phyloP scores from a whole-genome alignment of 2,797 vertebrate genomes.

The Tauraco hartlaubi region DNA sequence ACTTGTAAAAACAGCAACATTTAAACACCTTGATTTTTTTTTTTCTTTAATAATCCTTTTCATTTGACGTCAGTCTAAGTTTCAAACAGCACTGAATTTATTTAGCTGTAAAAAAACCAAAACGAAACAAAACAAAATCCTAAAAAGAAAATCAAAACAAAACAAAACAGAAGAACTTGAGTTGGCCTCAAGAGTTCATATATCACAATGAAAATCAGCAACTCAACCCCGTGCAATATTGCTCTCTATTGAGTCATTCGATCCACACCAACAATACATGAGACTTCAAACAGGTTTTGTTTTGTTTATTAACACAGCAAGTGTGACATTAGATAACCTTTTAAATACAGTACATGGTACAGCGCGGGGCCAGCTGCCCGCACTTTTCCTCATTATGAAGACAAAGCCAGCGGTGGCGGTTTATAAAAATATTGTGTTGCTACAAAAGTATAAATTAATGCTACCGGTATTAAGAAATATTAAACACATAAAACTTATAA shows the following conservation, averaged over 20 bases:
- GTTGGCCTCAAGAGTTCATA: slow-evolving; percentile 71
- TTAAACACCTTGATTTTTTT: slow-evolving; percentile 76
- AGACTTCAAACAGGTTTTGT: slow-evolving; percentile 69
- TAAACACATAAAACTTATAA: slow-evolving; percentile 92
- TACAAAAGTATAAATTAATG: slow-evolving; percentile 99
- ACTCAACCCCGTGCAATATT: slow-evolving; percentile 78
- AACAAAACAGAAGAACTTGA: slow-evolving; percentile 71
- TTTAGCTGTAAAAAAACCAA: slow-evolving; percentile 72
- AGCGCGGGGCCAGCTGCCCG: slow-evolving; percentile 84
- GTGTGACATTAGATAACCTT: slow-evolving; percentile 95
- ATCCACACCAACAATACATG: slow-evolving; percentile 70
- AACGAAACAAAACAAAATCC: slow-evolving; percentile 47
- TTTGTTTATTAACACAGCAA: slow-evolving; percentile 94
- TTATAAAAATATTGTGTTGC: slow-evolving; percentile 99
- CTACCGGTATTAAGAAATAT: slow-evolving; percentile 97
- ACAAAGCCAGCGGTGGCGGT: slow-evolving; percentile 89
- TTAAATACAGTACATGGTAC: slow-evolving; percentile 92
- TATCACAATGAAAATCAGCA: slow-evolving; percentile 76
- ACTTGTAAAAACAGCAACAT: slow-evolving; percentile 82
- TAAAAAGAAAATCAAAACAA: slow-evolving; percentile 36
- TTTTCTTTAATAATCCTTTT: slow-evolving; percentile 74
- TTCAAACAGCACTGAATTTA: slow-evolving; percentile 78
- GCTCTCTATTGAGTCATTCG: slow-evolving; percentile 70
- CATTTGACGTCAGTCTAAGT: slow-evolving; percentile 77
- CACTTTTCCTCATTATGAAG: slow-evolving; percentile 82